A percentile compares a stretch with the other conserved stretches of the same genome.
These are phyloP conservation scores for Mus pahari DNA, from an alignment of 2,113 vertebrate genomes.

Conservation along the genomic window DNA sequence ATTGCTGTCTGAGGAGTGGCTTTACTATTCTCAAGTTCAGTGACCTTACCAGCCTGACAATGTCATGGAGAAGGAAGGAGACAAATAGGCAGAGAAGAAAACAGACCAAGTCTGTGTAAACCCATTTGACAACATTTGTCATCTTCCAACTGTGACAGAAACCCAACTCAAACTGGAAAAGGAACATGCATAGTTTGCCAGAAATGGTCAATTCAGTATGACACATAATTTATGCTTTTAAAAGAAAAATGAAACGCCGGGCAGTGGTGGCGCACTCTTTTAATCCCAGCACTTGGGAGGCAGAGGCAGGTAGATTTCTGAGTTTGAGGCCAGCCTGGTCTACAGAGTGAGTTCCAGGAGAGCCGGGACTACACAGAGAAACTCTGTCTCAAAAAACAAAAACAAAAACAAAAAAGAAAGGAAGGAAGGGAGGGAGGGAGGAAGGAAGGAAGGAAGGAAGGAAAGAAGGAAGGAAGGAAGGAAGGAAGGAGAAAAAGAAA, in stretches of 20 bases:
- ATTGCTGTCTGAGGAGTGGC: neutral
- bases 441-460: no score
- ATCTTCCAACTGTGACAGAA: neutral
- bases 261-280: no score
- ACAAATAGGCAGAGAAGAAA: neutral
- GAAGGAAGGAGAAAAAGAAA: no score
- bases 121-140: neutral
- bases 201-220: neutral
- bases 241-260: slow-evolving; percentile 40
- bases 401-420: no score
- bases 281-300: no score
- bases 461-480: no score
- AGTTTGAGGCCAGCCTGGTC: no score
- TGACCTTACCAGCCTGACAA: neutral
- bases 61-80: neutral
- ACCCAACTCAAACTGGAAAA: neutral
- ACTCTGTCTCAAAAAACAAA: no score
- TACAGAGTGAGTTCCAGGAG: no score
- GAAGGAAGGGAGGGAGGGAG: no score
- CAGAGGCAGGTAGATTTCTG: no score
- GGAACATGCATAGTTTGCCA: neutral
- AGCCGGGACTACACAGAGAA: no score
- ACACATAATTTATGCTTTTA: neutral
- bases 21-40: neutral
- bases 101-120: neutral